Evolutionary conservation across 2,113 vertebrate species (phyloP).

Genomic region (Garra rufa): DNA sequence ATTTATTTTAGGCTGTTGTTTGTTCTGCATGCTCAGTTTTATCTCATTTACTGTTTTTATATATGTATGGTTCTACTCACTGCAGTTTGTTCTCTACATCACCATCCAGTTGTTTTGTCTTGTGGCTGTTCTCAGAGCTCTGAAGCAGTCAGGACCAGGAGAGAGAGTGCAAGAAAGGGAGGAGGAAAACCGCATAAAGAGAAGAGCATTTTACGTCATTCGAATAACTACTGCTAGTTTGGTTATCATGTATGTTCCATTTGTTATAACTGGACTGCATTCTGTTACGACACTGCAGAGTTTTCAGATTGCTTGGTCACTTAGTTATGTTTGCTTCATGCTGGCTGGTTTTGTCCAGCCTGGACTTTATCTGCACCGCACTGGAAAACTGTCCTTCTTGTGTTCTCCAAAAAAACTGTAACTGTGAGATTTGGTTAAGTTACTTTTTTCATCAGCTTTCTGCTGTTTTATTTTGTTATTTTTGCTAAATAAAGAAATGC

Average conservation of each 20-base stretch:
- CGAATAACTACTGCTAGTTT: background rate
- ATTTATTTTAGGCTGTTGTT: background rate
- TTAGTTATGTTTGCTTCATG: constrained; percentile 4
- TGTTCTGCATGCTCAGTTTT: background rate
- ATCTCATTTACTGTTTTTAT: background rate
- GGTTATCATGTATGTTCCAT: constrained; percentile 4
- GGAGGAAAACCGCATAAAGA: background rate
- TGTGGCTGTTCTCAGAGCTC: background rate
- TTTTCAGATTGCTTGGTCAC: background rate
- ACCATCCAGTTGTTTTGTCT: background rate
- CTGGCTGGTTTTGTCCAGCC: constrained; percentile 30
- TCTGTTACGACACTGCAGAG: background rate
- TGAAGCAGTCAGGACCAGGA: constrained; percentile 5
- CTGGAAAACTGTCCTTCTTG: background rate
- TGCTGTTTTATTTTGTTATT: no score
- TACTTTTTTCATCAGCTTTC: no score
- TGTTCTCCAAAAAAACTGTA: background rate
- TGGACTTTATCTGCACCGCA: constrained; percentile 1
- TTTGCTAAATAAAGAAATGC: no score
- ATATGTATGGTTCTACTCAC: background rate
- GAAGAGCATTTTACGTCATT: background rate
- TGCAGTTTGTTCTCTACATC: background rate
- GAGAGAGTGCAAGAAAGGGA: background rate
- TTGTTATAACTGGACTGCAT: background rate
- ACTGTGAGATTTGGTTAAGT: background rate